Evolutionary conservation across 2,113 vertebrate species (phyloP).

Genomic region (Leptosomus discolor): DNA sequence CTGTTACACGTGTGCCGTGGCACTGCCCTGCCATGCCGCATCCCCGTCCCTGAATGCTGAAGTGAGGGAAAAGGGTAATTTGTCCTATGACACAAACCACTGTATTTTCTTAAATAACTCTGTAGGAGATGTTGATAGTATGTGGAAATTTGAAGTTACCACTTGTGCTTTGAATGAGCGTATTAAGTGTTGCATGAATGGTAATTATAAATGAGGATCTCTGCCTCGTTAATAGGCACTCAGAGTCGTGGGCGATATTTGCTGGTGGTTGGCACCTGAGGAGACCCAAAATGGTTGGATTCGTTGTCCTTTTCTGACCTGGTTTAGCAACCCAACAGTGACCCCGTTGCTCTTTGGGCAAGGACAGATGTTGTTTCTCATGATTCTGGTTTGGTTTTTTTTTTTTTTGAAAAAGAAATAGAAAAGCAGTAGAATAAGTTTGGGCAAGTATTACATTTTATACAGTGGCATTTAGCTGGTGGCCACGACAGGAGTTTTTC

Average conservation of each 20-base stretch:
- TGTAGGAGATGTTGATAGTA: background rate
- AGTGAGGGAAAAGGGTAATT: background rate
- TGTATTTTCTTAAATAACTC: background rate
- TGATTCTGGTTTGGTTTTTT: no score
- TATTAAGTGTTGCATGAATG: background rate
- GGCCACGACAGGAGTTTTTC: background rate
- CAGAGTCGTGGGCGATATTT: accelerated
- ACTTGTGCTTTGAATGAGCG: background rate
- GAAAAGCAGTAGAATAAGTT: background rate
- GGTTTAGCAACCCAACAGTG: background rate
- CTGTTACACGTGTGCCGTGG: accelerated
- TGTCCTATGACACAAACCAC: background rate
- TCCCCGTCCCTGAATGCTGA: background rate
- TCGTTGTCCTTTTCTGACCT: background rate
- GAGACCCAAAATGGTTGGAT: background rate
- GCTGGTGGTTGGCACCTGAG: background rate
- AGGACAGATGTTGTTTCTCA: background rate
- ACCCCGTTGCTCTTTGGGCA: background rate
- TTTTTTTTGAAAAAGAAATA: background rate
- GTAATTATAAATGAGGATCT: background rate
- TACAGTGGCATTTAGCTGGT: background rate
- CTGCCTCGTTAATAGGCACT: background rate
- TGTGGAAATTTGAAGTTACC: background rate
- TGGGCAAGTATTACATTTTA: background rate
- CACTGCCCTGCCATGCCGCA: background rate